A percentile compares a stretch with the other conserved stretches of the same genome.
Evolutionary conservation across 2,113 vertebrate species (phyloP).

Genomic region (Nothobranchius furzeri): DNA sequence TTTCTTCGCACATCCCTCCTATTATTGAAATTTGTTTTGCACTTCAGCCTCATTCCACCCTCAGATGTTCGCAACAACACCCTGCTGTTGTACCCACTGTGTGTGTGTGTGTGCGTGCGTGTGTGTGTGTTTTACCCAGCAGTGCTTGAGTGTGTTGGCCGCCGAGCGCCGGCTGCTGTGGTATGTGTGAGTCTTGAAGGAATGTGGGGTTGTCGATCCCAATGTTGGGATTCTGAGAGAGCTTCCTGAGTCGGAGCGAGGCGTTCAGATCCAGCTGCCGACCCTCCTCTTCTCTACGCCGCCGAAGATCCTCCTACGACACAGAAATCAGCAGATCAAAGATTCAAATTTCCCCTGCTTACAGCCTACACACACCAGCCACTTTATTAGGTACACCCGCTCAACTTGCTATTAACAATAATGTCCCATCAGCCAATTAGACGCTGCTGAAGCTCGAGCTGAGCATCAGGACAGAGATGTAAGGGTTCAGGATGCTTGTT

Average conservation of each 20-base stretch:
- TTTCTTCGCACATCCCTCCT: background rate
- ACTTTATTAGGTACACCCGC: too few species aligned
- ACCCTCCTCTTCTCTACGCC: constrained; percentile 91
- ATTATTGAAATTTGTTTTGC: background rate
- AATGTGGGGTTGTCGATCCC: constrained; percentile 99
- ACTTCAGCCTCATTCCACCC: background rate
- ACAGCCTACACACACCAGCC: too few species aligned
- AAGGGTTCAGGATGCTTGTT: too few species aligned
- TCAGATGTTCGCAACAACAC: background rate
- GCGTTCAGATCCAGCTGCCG: constrained; percentile 91
- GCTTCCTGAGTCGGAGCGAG: constrained; percentile 94
- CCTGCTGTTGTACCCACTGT: background rate
- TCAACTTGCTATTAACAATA: too few species aligned
- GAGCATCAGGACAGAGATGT: too few species aligned
- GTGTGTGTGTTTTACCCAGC: constrained; percentile 52
- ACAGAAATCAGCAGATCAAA: background rate
- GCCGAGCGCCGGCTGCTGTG: constrained; percentile 30
- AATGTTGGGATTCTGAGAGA: constrained; percentile 94
- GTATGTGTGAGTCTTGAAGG: constrained; percentile 78
- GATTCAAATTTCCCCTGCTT: too few species aligned
- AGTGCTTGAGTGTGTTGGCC: constrained; percentile 51
- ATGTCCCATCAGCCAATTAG: too few species aligned
- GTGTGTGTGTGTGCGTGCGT: background rate
- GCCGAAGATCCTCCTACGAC: constrained; percentile 87
- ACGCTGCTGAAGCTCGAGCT: too few species aligned